Percentiles rank a stretch among this genome's conserved stretches.
Evolutionary conservation across 1,140 invertebrate genomes (phyloP).

Genomic region (Littorina saxatilis): DNA sequence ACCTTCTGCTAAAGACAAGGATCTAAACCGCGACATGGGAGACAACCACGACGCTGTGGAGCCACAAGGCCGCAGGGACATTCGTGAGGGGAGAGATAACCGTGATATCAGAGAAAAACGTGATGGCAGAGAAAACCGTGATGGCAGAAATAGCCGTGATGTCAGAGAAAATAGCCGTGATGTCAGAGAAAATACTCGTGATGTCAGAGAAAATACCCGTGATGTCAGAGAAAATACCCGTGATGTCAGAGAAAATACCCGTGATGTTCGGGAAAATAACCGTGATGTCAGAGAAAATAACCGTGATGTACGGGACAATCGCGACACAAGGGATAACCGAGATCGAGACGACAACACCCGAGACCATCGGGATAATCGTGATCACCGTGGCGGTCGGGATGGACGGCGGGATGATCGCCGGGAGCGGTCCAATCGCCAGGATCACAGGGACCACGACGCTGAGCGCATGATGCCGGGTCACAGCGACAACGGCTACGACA

Average conservation of each 20-base stretch:
- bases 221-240: constrained; percentile 37
- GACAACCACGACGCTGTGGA: constrained; percentile 15
- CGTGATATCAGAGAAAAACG: constrained; percentile 28
- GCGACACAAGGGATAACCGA: too few species aligned
- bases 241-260: too few species aligned
- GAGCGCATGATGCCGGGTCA: constrained; percentile 35
- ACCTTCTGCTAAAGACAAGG: constrained; percentile 23
- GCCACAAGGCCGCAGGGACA: neutral
- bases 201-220: constrained; percentile 27
- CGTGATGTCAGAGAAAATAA: too few species aligned
- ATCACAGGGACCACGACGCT: constrained; percentile 43
- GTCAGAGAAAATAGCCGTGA: constrained; percentile 22
- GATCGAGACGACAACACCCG: constrained; percentile 33
- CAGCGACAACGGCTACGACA: constrained; percentile 43
- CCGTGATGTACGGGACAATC: constrained; percentile 31
- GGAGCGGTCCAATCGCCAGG: constrained; percentile 34
- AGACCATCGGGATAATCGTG: constrained; percentile 33
- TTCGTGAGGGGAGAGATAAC: constrained; percentile 34
- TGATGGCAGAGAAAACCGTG: constrained; percentile 36
- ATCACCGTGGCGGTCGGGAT: constrained; percentile 28
- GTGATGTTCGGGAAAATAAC: too few species aligned
- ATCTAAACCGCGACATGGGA: neutral
- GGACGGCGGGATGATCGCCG: constrained; percentile 26
- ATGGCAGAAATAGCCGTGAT: constrained; percentile 35
- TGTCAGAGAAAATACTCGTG: too few species aligned